Evolutionary conservation across 1,140 invertebrate genomes (phyloP).

Genomic region (Solenopsis fugax): DNA sequence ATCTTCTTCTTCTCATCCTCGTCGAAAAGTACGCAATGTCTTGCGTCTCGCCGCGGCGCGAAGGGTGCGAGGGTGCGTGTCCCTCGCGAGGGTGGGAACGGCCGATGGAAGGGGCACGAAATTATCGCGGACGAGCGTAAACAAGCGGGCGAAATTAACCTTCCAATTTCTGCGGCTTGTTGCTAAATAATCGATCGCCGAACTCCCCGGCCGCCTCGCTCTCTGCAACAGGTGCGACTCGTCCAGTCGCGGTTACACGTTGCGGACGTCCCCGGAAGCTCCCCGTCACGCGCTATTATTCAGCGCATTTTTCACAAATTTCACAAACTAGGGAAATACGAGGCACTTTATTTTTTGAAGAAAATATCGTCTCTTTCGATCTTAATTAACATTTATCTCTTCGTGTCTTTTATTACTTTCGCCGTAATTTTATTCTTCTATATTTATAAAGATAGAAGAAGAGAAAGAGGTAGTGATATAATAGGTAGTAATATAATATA

Average conservation of each 20-base stretch:
- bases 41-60: neutral
- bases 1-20: neutral
- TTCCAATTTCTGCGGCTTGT: constrained; percentile 84
- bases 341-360: neutral
- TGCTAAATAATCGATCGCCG: constrained; percentile 85
- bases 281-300: neutral
- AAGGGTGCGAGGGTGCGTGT: neutral
- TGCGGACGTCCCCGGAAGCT: constrained; percentile 52
- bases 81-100: neutral
- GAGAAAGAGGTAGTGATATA: no score
- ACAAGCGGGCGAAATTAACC: constrained; percentile 83
- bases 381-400: neutral
- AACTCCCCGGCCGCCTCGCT: constrained; percentile 74
- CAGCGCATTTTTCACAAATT: neutral
- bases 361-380: neutral
- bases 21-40: no score
- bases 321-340: neutral
- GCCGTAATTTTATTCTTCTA: neutral
- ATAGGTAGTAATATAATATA: no score
- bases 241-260: constrained; percentile 76
- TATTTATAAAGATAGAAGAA: no score
- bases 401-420: neutral
- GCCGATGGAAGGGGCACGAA: constrained; percentile 75
- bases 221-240: constrained; percentile 81
- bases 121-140: constrained; percentile 81